These are phyloP conservation scores for Trichechus manatus DNA, from an alignment of 2,113 vertebrate species.

Conservation along the genomic window DNA sequence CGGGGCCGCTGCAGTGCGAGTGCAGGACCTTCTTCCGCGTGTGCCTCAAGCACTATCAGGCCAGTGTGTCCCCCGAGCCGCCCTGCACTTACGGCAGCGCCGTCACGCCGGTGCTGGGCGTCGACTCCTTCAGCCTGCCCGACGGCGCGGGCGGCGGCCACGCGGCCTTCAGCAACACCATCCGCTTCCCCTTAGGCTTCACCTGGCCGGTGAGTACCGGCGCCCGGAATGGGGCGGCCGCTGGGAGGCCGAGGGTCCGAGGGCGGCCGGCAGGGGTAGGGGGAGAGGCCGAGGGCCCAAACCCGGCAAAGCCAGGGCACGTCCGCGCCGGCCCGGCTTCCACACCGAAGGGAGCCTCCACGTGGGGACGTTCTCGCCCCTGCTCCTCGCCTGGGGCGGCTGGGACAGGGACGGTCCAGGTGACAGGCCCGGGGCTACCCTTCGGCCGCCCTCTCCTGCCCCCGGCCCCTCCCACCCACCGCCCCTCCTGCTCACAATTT, in stretches of 20 bases:
- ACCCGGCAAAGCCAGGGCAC: neutral
- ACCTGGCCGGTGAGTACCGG: conserved; percentile 96
- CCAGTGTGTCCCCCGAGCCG: conserved; percentile 97
- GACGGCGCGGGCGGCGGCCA: conserved; percentile 91
- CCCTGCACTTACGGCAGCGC: conserved; percentile 98
- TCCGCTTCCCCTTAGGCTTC: conserved; percentile 96
- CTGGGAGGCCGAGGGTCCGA: neutral
- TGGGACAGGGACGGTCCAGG: conserved; percentile 83
- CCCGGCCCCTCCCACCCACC: conserved; percentile 23
- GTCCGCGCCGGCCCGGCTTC: neutral
- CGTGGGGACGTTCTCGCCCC: conserved; percentile 83
- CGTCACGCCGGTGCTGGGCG: conserved; percentile 96
- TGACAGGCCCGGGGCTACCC: conserved; percentile 90
- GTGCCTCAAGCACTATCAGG: conserved; percentile 98
- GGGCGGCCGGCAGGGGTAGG: neutral
- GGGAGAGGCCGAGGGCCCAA: neutral
- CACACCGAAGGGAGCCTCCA: conserved; percentile 71
- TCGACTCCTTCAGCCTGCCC: conserved; percentile 97
- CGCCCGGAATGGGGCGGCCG: neutral
- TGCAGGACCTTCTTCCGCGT: conserved; percentile 99
- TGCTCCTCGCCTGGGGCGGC: conserved; percentile 81
- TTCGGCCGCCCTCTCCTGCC: conserved; percentile 82
- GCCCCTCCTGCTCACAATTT: neutral
- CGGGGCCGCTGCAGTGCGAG: conserved; percentile 93
- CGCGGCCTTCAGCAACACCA: conserved; percentile 95